Evolutionary conservation across 2,797 vertebrate species (phyloP), one percentile per base, ranked within the genome.

Genomic region (Xiphorhynchus erythropygius): DNA sequence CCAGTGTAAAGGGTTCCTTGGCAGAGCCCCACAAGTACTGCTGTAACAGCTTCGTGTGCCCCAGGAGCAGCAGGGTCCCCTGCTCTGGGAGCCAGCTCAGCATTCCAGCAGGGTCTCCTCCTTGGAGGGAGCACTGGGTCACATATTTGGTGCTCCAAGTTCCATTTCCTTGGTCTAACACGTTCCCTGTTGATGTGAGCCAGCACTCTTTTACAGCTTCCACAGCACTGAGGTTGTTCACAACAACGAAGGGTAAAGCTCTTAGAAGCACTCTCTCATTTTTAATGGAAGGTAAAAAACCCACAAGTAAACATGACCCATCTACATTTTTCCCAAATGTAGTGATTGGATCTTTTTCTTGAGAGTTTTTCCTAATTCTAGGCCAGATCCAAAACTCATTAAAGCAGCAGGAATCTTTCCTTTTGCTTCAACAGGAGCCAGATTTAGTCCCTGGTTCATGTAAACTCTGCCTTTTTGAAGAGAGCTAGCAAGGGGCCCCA

Each of bases 301-400:
- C 49, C 73, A 88, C 46, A 25, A 87, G 59, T 32, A 83, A 93
- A 82, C 32, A 68, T 21, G 80, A 19, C 18, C 25, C 71, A 85
- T 39, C 55, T 32, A 55, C n/a, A 22, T 70, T 89, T 93, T 85
- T 62, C 73, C 62, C 50, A 74, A 59, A 85, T 75, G 60, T 15
- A 59, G 44, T 46, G 41, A 80, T 7, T 33, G 46, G 44, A 19
- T 57, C 69, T 39, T 77, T 42, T 74, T 77, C 89, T 82, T 62
- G 3, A 59, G 60, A 81, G 53, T 42, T 96, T 93, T 93, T 86
- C 70, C 90, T 87, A 90, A 56, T 76, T 73, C 84, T 65, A 87
- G 32, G 85, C 70, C 92, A 90, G 70, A 57, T 23, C 25, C 3
- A 12, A 76, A 90, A 73, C 23, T 32, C 59, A 28, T 56, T 70